Conservation (phyloP, 2,113 vertebrate species). For the Columbina picui region DNA sequence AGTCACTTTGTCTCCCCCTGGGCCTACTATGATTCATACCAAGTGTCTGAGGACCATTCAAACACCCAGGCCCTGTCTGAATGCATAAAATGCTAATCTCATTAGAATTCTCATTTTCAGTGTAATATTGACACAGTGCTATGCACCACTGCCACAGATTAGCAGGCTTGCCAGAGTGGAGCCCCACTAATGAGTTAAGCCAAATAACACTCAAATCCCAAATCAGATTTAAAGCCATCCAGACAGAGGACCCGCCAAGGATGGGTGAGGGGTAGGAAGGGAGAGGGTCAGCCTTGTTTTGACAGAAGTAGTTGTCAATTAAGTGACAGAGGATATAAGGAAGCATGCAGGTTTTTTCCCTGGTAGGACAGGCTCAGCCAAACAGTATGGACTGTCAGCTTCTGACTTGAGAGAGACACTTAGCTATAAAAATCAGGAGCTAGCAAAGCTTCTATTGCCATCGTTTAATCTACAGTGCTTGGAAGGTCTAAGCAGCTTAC, state of each 20-base stretch:
- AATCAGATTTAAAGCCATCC: constrained; percentile 79
- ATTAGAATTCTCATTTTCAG: constrained; percentile 80
- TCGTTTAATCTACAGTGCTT: constrained; percentile 36
- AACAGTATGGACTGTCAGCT: constrained; percentile 32
- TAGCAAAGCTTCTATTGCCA: constrained; percentile 23
- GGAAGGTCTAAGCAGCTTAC: constrained; percentile 41
- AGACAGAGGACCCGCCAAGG: constrained; percentile 20
- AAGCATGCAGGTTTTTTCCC: constrained; percentile 27
- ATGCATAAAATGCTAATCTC: constrained; percentile 72
- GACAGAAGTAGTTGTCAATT: background rate
- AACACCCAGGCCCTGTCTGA: constrained; percentile 46
- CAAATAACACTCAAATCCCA: constrained; percentile 80
- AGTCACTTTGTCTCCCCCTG: background rate
- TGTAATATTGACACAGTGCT: constrained; percentile 72
- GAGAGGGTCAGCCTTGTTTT: background rate
- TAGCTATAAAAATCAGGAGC: constrained; percentile 49
- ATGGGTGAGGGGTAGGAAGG: background rate
- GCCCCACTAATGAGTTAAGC: constrained; percentile 82
- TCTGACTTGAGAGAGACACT: constrained; percentile 34
- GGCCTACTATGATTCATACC: background rate
- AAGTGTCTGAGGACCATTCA: constrained; percentile 38
- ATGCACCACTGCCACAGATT: constrained; percentile 78
- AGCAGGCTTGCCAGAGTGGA: constrained; percentile 73
- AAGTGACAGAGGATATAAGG: background rate
- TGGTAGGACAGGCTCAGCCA: background rate